Conservation (phyloP, 2,113 vertebrate genomes). For the Mormyrus lacerda region DNA sequence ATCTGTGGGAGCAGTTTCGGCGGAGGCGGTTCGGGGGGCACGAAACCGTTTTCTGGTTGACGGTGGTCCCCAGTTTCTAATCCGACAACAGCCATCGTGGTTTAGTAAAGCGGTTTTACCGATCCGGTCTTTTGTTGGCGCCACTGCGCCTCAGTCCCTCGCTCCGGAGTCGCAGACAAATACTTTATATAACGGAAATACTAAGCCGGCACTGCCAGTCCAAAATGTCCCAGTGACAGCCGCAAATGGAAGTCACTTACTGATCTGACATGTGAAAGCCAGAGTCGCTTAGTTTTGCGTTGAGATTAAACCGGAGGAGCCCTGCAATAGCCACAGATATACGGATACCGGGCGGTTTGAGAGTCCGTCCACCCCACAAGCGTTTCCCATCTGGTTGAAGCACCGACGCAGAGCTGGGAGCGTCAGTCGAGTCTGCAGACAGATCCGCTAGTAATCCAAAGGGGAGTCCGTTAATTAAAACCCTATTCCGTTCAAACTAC, state of each 20-base stretch:
- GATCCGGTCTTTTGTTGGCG: constrained; percentile 33
- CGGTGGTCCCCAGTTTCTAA: constrained; percentile 54
- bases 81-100: constrained; percentile 57
- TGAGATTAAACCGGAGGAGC: neutral
- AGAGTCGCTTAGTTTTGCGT: neutral
- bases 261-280: neutral
- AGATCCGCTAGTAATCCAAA: constrained; percentile 1
- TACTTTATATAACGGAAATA: neutral
- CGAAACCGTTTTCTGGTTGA: constrained; percentile 59
- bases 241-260: neutral
- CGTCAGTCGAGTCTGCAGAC: neutral
- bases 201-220: neutral
- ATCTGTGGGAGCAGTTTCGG: constrained; percentile 76
- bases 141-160: constrained; percentile 35
- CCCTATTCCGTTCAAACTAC: constrained; percentile 39
- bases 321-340: constrained; percentile 31
- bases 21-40: constrained; percentile 47
- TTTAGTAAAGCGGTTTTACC: constrained; percentile 36
- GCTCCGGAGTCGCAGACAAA: neutral
- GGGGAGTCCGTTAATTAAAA: neutral
- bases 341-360: constrained; percentile 27
- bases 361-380: constrained; percentile 34
- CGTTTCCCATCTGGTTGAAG: constrained; percentile 38
- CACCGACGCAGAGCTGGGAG: neutral
- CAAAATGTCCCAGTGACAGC: neutral